Base-by-base conservation (phyloP, 1,140 invertebrate species). In the Trinorchestia longiramus region DNA sequence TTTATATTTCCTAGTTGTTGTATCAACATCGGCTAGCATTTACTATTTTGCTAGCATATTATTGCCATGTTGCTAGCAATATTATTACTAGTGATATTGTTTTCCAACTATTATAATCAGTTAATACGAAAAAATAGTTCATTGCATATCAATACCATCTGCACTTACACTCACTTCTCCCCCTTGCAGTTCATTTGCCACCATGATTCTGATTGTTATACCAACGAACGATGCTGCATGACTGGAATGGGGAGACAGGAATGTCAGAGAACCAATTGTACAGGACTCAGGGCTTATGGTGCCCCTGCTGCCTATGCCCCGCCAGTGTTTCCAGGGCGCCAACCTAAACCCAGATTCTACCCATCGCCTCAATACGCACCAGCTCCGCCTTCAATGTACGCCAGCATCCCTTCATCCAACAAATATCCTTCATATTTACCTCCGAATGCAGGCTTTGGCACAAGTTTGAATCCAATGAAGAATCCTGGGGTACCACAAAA, bases 181-280 rank as follows among this genome's bases (percentile, higher is more conserved):
- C 62, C 28, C 28, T 90, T 90, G 15, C 92, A 94, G 92, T 47
- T 28, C 92, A 94, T 94, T 47, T 94, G 92, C 92, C 40, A 47
- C 44, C 6, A 11, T 40, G 92, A 94, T 43, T 6, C 92, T 19
- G 92, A 94, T 43, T 94, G 92, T 36, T 47, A 17, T 8, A 11
- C 47, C 41, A 4, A 94, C 43, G 92, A 94, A 43, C 92, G 92
- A 43, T 94, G 92, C 43, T 94, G 92, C 40, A 3, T 4, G 23
- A 90, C n/a, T 90, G 15, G 0, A 42, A 42, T 0, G 4, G 41
- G 28, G 6, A 17, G 17, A 6, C 42, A 90, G 4, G 36, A 90
- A 90, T 90, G 88, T 41, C 88, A 90, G 41, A 15, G 0, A 90
- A 90, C 41, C 43, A 42, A 8, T 41, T 42, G 36, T 36, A 90